Percentiles rank a stretch among this genome's conserved stretches.
Conservation (phyloP, 2,797 vertebrate genomes). For the Malacoraja senta region DNA sequence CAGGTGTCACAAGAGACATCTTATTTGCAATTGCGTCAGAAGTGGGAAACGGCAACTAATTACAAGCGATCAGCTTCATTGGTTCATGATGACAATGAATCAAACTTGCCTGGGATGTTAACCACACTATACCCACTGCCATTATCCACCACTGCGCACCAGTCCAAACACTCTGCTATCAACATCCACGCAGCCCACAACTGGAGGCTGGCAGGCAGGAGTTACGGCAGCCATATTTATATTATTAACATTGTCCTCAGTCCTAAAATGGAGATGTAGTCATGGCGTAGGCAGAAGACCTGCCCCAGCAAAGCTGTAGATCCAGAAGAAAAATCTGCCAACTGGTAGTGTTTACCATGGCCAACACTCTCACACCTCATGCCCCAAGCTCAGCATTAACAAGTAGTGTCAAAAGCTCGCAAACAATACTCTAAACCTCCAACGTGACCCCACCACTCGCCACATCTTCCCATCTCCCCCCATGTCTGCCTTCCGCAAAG, state of each 20-base stretch:
- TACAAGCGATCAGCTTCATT: neutral
- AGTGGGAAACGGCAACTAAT: neutral
- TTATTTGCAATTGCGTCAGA: neutral
- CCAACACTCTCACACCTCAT: neutral
- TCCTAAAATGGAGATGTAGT: neutral
- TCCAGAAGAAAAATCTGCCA: neutral
- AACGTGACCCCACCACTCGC: no score
- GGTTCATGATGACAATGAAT: neutral
- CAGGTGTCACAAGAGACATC: neutral
- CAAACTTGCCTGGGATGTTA: neutral
- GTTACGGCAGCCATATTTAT: neutral
- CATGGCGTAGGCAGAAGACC: neutral
- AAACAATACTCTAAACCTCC: neutral
- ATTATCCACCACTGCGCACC: no score
- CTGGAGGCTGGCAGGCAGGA: neutral
- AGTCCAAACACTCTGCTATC: no score
- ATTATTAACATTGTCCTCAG: neutral
- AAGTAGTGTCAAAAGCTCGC: neutral
- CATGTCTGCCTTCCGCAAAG: no score
- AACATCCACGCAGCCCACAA: neutral
- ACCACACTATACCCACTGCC: no score
- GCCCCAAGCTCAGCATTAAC: neutral
- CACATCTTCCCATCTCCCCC: no score
- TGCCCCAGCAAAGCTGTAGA: neutral
- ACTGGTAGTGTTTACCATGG: neutral